phyloP scores from a whole-genome alignment of 2,888 invertebrate genomes.

The Lacanobia wlatinum region DNA sequence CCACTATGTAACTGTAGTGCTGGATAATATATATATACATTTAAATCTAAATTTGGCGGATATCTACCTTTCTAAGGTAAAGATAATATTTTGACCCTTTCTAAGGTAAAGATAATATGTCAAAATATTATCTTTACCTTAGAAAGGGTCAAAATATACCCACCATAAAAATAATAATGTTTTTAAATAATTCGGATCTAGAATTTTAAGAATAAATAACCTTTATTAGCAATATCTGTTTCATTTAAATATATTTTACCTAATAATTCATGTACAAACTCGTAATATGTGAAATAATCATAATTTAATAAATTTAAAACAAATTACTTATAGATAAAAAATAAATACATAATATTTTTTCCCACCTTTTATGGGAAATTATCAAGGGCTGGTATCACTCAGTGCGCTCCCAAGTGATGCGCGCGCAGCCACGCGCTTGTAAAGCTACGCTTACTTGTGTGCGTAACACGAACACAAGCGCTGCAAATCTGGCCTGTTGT shows the following conservation, averaged over 20 bases:
- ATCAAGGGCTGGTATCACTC: not conserved
- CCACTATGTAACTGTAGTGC: not conserved
- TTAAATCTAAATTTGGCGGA: not conserved
- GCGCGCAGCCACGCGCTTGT: constrained; percentile 1
- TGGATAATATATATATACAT: constrained; percentile 2
- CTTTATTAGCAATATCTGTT: not conserved
- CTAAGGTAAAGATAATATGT: too few relatives aligned
- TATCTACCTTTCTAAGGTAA: constrained; percentile 10
- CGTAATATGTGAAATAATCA: not conserved
- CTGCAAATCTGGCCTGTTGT: too few relatives aligned
- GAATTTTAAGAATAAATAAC: constrained; percentile 9
- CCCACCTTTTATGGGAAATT: not conserved
- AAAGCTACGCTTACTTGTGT: too few relatives aligned
- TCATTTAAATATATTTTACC: not conserved
- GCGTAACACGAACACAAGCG: too few relatives aligned
- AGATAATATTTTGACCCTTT: not conserved
- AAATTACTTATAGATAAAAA: not conserved
- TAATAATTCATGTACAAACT: not conserved
- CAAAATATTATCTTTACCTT: too few relatives aligned
- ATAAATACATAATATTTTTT: not conserved
- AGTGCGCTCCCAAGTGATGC: not conserved
- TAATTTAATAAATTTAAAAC: not conserved
- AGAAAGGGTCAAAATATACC: too few relatives aligned
- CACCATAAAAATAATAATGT: constrained; percentile 6
- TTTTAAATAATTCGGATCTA: constrained; percentile 5